Evolutionary conservation across 2,888 invertebrate species (phyloP).

Genomic region (Desoria tigrina): DNA sequence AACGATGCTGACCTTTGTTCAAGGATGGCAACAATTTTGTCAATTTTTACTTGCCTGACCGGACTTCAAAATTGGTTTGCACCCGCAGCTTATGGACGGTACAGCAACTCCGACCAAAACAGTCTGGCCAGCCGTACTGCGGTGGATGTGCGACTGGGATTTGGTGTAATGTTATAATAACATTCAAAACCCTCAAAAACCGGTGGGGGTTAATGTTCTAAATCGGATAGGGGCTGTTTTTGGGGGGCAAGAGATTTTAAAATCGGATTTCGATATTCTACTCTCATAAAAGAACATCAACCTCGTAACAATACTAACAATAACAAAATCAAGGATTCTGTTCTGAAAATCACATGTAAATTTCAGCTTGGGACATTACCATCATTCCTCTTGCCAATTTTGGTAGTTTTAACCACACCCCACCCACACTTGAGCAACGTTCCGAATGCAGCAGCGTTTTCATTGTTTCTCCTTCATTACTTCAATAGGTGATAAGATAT

Average conservation of each 20-base stretch:
- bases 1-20: conserved; percentile 37
- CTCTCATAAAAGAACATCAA: too few species aligned
- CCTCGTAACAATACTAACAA: too few species aligned
- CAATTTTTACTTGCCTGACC: conserved; percentile 42
- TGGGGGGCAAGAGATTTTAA: too few species aligned
- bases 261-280: too few species aligned
- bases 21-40: conserved; percentile 45
- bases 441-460: conserved; percentile 56
- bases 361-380: conserved; percentile 58
- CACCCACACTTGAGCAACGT: conserved; percentile 22
- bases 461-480: conserved; percentile 59
- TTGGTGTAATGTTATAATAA: too few species aligned
- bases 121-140: too few species aligned
- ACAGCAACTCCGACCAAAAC: too few species aligned
- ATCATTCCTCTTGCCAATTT: conserved; percentile 55
- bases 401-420: conserved; percentile 51
- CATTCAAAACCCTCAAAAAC: too few species aligned
- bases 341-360: neutral
- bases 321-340: too few species aligned
- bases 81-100: conserved; percentile 53
- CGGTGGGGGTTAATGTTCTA: too few species aligned
- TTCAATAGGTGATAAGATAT: conserved; percentile 57
- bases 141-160: too few species aligned
- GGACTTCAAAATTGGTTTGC: conserved; percentile 31
- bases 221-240: too few species aligned